These are phyloP conservation scores for Lamprologus speciosus DNA, from an alignment of 2,113 vertebrate species.

Conservation along the genomic window DNA sequence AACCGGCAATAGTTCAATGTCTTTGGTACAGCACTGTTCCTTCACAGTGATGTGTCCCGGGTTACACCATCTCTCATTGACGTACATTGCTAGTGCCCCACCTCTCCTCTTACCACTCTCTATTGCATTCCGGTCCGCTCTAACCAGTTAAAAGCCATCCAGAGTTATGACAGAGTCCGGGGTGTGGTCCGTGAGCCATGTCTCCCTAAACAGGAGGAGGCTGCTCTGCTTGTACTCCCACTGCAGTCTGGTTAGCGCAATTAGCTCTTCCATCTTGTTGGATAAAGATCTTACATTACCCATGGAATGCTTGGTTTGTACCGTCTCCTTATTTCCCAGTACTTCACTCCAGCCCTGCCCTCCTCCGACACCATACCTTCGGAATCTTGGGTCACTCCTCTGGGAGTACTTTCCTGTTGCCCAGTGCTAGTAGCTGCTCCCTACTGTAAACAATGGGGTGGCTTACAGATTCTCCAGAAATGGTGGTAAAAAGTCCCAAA, in stretches of 20 bases:
- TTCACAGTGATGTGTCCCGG: rapidly evolving
- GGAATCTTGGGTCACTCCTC: not conserved
- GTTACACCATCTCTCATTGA: not conserved
- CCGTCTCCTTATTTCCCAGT: not conserved
- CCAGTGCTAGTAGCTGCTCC: not conserved
- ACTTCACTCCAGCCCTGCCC: not conserved
- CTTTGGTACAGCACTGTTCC: rapidly evolving
- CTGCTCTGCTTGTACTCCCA: not conserved
- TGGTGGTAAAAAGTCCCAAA: not conserved
- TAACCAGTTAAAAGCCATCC: not conserved
- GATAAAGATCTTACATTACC: not conserved
- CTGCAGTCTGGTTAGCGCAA: not conserved
- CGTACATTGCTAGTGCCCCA: rapidly evolving
- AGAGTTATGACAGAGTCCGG: not conserved
- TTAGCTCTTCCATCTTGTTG: not conserved
- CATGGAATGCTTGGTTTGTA: not conserved
- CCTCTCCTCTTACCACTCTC: not conserved
- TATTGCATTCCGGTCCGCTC: not conserved
- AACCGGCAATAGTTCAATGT: rapidly evolving
- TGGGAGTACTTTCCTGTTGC: not conserved
- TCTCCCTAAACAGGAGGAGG: not conserved
- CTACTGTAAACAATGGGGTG: not conserved
- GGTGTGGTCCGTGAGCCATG: not conserved
- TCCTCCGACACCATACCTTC: not conserved
- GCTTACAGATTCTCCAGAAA: not conserved